Evolutionary conservation across 2,113 vertebrate genomes (phyloP), one percentile per base, ranked within the genome.

Genomic region (Psephotus haematonotus): DNA sequence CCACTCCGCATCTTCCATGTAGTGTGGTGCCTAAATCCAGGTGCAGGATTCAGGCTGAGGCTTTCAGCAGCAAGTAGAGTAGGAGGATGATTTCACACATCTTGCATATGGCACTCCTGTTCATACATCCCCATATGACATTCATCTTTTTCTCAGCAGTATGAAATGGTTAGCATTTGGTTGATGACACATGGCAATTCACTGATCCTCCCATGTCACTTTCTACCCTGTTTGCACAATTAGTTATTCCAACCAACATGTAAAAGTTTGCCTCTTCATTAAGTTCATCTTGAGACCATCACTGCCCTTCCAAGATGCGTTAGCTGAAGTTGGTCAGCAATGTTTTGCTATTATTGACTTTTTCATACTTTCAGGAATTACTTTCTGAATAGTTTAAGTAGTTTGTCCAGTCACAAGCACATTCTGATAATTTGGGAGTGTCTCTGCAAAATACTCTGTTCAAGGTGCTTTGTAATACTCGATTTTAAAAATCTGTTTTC

Each of bases 21-120:
- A 90, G 43, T 31, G n/a, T 5, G 0, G 39, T 84, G 84, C 78
- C 95, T 89, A 92, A 92, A 96, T 89, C 62, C 5, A 4, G 93
- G 87, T 23, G 2, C 77, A 64, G 86, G 47, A 95, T 65, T 89
- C 65, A 64, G 91, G 80, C 93, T 91, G 77, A 92, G 84, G 47
- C 89, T 95, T 93, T 92, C 77, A 84, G 86, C 86, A 89, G 83
- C 84, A 43, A 44, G 10, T 17, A 64, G 89, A 87, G 96, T 94
- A 84, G 93, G 95, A 96, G 91, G 91, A 92, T 91, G 90, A 92
- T 87, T 96, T 96, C 95, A 82, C 95, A 92, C 95, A 76, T 95
- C 93, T 89, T 95, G 69, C 95, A 95, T 95, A 84, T 91, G 94
- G 77, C 84, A 72, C 44, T 92, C 60, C 84, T 95, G 91, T 84